A percentile compares a stretch with the other conserved stretches of the same genome.
Conservation (phyloP, 2,888 invertebrate genomes). For the Apamea monoglypha region DNA sequence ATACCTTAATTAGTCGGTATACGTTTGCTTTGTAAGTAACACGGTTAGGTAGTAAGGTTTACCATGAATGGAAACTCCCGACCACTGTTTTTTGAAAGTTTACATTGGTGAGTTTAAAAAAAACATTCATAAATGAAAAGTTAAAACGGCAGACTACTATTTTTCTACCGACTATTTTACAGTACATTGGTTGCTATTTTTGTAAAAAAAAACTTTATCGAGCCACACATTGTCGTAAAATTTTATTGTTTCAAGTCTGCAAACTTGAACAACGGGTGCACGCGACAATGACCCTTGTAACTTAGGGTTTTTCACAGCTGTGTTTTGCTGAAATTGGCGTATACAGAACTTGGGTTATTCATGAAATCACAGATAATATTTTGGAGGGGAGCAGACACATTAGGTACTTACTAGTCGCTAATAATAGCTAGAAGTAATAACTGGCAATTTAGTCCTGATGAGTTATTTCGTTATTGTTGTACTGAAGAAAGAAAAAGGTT, state of each 20-base stretch:
- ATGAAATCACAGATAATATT: slow-evolving; percentile 5
- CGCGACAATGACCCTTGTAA: slow-evolving; percentile 52
- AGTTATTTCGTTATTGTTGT: not conserved
- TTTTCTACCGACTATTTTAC: slow-evolving; percentile 7
- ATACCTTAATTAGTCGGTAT: not conserved
- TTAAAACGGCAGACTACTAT: not conserved
- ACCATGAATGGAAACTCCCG: not conserved
- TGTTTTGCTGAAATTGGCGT: slow-evolving; percentile 28
- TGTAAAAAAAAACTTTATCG: slow-evolving; percentile 27
- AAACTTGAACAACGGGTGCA: slow-evolving; percentile 61
- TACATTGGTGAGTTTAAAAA: not conserved
- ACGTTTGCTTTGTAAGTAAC: not conserved
- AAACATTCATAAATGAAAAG: not conserved
- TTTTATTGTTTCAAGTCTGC: slow-evolving; percentile 65
- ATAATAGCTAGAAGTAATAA: not conserved
- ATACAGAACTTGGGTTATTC: slow-evolving; percentile 21
- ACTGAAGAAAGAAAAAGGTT: not conserved
- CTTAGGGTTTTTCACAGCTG: slow-evolving; percentile 44
- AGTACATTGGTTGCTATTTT: slow-evolving; percentile 12
- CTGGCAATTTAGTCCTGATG: not conserved
- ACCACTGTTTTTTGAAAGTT: not conserved
- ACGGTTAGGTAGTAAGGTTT: not conserved
- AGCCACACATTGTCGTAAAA: slow-evolving; percentile 54
- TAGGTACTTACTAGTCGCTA: not conserved
- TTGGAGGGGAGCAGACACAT: slow-evolving; percentile 6